Evolutionary conservation across 2,888 invertebrate genomes (phyloP), one percentile per base, ranked within the genome.

Genomic region (Apotomis betuletana): DNA sequence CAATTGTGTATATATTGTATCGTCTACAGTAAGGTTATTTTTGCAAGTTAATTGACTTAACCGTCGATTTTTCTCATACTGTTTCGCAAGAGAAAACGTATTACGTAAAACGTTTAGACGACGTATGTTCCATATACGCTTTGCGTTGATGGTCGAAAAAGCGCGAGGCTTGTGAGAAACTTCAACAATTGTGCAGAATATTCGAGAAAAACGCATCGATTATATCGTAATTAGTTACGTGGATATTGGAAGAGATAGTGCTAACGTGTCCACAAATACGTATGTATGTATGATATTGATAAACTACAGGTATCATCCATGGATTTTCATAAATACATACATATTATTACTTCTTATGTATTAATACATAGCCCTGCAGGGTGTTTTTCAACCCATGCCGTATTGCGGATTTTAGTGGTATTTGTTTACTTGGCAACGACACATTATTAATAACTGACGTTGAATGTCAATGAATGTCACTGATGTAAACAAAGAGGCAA

Each of bases 121-220:
- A 83, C 79, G 80, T 75, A 78, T 81, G 86, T 85, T 87, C 87
- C 80, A 86, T 78, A 87, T 85, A 82, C 52, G 51, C 74, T 79
- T 82, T 83, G 83, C 85, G 79, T 85, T 80, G 81, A 83, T 80
- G 75, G 74, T 73, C 68, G 27, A 80, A 83, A 79, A 80, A 81
- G 78, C 73, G 74, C 74, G 70, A 78, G 75, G 77, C 77, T 80
- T 85, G 85, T 80, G 86, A 85, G 81, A 70, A 69, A 76, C 71
- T 41, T 13, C 67, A 57, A 74, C 76, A 75, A 77, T 75, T 63
- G 57, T 60, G 49, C 51, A 62, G 70, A 75, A 74, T 71, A 68
- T 77, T 76, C 70, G 74, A 73, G 63, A 77, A 80, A 79, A 80
- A 76, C 73, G 36, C 58, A 75, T 76, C 61, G 68, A 73, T 76